phyloP scores from a whole-genome alignment of 2,113 vertebrate genomes.

The Atherinomorus stipes region DNA sequence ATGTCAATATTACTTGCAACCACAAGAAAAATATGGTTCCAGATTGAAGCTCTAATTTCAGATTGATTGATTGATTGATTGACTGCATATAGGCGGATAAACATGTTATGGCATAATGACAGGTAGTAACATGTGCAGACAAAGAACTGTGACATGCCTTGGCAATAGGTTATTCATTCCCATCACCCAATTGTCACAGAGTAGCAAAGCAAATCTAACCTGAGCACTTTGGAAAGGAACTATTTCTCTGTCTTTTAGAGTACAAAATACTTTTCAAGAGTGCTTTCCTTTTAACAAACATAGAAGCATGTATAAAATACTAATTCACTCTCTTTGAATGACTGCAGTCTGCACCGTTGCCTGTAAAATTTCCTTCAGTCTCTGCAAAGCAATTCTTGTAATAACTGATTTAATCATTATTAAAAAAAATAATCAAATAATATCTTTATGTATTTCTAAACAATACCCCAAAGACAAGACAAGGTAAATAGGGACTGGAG shows the following conservation, averaged over 20 bases:
- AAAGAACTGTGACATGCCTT: background rate
- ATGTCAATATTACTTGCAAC: too few species aligned
- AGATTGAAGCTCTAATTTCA: background rate
- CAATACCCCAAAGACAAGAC: background rate
- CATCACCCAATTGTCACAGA: background rate
- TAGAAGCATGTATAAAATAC: background rate
- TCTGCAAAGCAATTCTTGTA: too few species aligned
- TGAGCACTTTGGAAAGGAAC: background rate
- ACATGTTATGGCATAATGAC: too few species aligned
- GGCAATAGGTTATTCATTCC: background rate
- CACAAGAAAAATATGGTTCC: background rate
- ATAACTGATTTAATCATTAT: too few species aligned
- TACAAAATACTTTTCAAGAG: too few species aligned
- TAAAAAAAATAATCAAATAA: too few species aligned
- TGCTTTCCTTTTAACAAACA: too few species aligned
- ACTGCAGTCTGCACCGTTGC: background rate
- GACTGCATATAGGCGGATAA: too few species aligned
- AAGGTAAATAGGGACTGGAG: background rate
- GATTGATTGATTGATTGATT: too few species aligned
- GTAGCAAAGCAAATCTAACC: background rate
- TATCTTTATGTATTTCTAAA: too few species aligned
- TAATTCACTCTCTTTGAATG: background rate
- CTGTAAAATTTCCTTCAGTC: too few species aligned
- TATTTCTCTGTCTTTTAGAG: background rate
- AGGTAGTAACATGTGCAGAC: background rate